These are phyloP conservation scores for Channa argus DNA, from an alignment of 2,113 vertebrate genomes.

Conservation along the genomic window DNA sequence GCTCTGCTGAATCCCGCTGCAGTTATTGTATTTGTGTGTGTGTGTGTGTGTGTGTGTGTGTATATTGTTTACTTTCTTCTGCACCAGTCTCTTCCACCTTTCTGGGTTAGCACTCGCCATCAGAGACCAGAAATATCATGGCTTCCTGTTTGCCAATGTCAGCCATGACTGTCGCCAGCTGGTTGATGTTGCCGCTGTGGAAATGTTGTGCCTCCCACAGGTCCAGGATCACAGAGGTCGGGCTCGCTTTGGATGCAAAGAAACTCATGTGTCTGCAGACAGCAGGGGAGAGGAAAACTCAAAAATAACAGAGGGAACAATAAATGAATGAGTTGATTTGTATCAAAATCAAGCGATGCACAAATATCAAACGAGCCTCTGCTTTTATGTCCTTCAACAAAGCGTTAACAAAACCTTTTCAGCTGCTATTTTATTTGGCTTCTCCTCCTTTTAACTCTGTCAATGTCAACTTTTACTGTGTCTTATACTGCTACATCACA, in stretches of 20 bases:
- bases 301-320: constrained; percentile 21
- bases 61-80: constrained; percentile 31
- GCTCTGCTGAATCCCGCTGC: constrained; percentile 52
- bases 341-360: constrained; percentile 14
- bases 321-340: constrained; percentile 8
- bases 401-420: constrained; percentile 39
- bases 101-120: constrained; percentile 94
- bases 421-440: constrained; percentile 50
- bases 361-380: constrained; percentile 24
- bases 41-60: neutral
- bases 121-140: constrained; percentile 95
- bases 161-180: constrained; percentile 94
- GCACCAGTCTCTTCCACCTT: constrained; percentile 47
- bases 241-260: constrained; percentile 96
- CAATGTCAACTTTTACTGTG: constrained; percentile 57
- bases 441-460: constrained; percentile 51
- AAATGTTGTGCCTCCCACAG: constrained; percentile 98
- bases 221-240: constrained; percentile 98
- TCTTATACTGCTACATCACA: constrained; percentile 41
- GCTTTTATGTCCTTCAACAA: constrained; percentile 24
- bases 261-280: constrained; percentile 93
- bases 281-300: constrained; percentile 1
- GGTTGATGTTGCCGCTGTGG: constrained; percentile 97
- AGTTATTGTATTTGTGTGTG: neutral
- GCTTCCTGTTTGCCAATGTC: constrained; percentile 97